A percentile compares a stretch with the other conserved stretches of the same genome.
phyloP scores from a whole-genome alignment of 2,797 vertebrate genomes.

The Austrolebias charrua region DNA sequence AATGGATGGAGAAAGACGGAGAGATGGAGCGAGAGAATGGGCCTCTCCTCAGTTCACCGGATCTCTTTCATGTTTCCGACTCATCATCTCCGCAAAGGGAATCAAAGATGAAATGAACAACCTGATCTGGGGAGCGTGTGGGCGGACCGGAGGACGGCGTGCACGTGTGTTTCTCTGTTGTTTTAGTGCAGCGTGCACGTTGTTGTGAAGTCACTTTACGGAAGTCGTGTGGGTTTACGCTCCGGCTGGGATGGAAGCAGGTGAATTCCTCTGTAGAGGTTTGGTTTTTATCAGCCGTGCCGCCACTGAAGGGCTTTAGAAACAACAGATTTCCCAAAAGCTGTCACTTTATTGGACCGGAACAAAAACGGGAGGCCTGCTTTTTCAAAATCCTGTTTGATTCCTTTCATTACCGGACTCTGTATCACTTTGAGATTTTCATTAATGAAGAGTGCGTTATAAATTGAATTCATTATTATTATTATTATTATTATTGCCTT shows the following conservation, averaged over 20 bases:
- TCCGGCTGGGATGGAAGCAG: neutral
- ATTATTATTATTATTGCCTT: no score
- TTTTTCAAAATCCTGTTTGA: neutral
- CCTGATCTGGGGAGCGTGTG: slow-evolving; percentile 54
- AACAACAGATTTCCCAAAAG: neutral
- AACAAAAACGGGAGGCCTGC: neutral
- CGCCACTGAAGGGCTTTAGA: neutral
- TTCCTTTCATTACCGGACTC: neutral
- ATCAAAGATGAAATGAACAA: slow-evolving; percentile 73
- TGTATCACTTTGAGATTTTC: no score
- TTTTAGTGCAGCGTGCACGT: neutral
- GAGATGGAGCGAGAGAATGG: slow-evolving; percentile 50
- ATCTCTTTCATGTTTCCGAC: slow-evolving; percentile 66
- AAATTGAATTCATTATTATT: no score
- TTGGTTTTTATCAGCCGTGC: neutral
- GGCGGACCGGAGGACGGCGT: slow-evolving; percentile 40
- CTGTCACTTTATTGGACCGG: slow-evolving; percentile 1
- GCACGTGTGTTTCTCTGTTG: slow-evolving; percentile 11
- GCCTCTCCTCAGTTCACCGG: slow-evolving; percentile 55
- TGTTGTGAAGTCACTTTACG: slow-evolving; percentile 14
- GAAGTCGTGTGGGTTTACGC: neutral
- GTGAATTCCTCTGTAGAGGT: slow-evolving; percentile 2
- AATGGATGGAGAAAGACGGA: slow-evolving; percentile 17
- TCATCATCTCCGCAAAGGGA: slow-evolving; percentile 70
- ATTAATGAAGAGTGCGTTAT: no score